Evolutionary conservation across 2,797 vertebrate species (phyloP), one percentile per base, ranked within the genome.

Genomic region (Leontocebus nigricollis): DNA sequence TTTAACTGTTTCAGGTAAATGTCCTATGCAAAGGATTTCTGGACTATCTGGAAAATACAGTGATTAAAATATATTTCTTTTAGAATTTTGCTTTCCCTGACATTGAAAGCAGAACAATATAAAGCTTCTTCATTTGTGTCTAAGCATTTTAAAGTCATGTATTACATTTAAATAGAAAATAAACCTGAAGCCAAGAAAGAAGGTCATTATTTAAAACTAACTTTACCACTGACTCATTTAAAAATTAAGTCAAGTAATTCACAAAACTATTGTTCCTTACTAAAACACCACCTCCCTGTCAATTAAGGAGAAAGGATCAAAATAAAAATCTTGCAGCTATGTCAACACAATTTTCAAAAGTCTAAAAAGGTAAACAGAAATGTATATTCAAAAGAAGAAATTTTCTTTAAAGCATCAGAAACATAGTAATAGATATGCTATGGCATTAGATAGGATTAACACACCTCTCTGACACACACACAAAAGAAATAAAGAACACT

Each of bases 221-320:
- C 33, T 72, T 90, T 82, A 93, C 88, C 59, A 93, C 6, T 57
- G 70, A 79, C 55, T 79, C 87, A 61, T 80, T 98, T 86, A 92
- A 95, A 96, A 87, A 76, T 76, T 85, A 90, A 96, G 75, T 76
- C 79, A 95, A 90, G 92, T 93, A 96, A 93, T 72, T 94, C 89
- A 48, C 44, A 72, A 85, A 97, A 95, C n/a, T 75, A 90, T 46
- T 88, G 44, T 86, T 88, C 94, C 59, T 95, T 70, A 20, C 7
- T 96, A 77, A 91, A 90, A 83, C 84, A 26, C 75, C 73, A 88
- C 22, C 17, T 92, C 64, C 36, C 4, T 86, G 48, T 75, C 46
- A 88, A 95, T 85, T 92, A 96, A 95, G 64, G 72, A 97, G 46
- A 96, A 88, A 85, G 86, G 27, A 75, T 91, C 55, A 50, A 94